Evolutionary conservation across 2,797 vertebrate species (phyloP).

Genomic region (Australoheros facetus): DNA sequence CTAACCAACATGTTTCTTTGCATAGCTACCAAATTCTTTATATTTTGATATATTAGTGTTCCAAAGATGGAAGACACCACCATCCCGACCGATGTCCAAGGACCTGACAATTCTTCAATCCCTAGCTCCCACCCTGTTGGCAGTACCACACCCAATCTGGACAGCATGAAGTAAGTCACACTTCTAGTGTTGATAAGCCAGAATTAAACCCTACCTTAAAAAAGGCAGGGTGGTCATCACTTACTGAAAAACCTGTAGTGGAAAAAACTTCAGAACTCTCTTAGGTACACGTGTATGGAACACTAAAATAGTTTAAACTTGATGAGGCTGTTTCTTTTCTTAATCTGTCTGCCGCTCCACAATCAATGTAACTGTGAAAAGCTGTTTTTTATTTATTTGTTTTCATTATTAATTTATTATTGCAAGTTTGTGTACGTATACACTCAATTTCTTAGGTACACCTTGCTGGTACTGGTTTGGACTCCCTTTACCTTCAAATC

Average conservation of each 20-base stretch:
- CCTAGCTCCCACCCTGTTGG: background rate
- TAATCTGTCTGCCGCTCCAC: no score
- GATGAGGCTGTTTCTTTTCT: no score
- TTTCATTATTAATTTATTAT: no score
- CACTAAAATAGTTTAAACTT: no score
- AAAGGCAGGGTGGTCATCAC: background rate
- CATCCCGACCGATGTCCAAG: background rate
- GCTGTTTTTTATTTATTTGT: no score
- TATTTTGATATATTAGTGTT: background rate
- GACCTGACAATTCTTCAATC: background rate
- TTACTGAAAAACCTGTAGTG: background rate
- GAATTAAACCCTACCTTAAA: background rate
- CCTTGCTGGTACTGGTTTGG: no score
- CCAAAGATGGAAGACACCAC: background rate
- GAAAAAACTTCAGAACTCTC: no score
- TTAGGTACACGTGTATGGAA: no score
- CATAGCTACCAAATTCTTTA: background rate
- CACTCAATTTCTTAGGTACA: no score
- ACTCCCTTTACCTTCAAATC: no score
- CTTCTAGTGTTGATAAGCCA: background rate
- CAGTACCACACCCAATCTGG: background rate
- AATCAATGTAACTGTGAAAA: no score
- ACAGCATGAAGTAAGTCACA: background rate
- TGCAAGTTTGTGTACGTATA: no score
- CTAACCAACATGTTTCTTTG: background rate